Percentiles rank a stretch among this genome's conserved stretches.
Conservation (phyloP, 2,113 vertebrate genomes). For the Xiphophorus hellerii region DNA sequence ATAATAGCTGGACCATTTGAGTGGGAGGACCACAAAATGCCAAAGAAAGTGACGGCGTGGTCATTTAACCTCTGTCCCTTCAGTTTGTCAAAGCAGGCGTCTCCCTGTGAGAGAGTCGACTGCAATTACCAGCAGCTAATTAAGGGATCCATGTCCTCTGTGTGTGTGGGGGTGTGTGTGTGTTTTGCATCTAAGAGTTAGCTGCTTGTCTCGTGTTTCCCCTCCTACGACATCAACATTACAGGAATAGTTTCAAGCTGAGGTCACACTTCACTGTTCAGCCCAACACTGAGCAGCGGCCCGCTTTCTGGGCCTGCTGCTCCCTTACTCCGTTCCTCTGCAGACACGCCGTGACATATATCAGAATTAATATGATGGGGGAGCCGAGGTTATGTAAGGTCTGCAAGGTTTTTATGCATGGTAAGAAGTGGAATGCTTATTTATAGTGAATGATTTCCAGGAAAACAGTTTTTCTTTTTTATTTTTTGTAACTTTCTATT, state of each 20-base stretch:
- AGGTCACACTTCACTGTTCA: constrained; percentile 62
- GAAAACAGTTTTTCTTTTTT: not conserved
- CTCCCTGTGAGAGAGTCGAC: constrained; percentile 29
- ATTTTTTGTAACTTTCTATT: too few species aligned
- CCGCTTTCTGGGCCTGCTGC: constrained; percentile 28
- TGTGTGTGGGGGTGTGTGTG: not conserved
- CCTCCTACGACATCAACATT: constrained; percentile 61
- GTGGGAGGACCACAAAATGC: not conserved
- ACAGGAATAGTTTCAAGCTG: constrained; percentile 67
- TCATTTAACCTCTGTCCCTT: constrained; percentile 47
- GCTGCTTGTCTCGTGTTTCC: constrained; percentile 40
- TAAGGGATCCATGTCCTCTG: constrained; percentile 25
- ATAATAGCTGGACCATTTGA: not conserved
- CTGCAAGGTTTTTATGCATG: not conserved
- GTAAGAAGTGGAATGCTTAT: not conserved
- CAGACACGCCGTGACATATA: not conserved
- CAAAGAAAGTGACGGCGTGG: constrained; percentile 32
- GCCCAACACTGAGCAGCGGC: constrained; percentile 61
- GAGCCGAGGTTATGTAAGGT: constrained; percentile 6
- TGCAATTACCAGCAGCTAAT: constrained; percentile 49
- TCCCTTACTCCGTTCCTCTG: constrained; percentile 10
- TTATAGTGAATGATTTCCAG: not conserved
- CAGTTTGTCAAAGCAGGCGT: constrained; percentile 19
- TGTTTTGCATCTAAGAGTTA: constrained; percentile 18
- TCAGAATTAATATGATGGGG: constrained; percentile 23